phyloP scores from a whole-genome alignment of 2,797 vertebrate species.

The Australoheros facetus region DNA sequence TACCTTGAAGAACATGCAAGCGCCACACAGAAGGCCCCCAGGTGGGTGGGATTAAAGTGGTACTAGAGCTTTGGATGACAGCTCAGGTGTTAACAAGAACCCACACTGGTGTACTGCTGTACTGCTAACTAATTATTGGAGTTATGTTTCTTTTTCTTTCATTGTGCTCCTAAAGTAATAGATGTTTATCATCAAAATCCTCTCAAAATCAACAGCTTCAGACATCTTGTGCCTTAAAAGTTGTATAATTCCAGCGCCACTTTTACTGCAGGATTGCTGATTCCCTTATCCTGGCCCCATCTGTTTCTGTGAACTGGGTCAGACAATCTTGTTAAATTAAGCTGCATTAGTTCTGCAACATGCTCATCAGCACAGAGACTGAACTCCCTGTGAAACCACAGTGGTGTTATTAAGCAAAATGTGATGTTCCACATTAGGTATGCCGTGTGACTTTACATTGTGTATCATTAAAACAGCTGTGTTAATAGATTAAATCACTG shows the following conservation, averaged over 20 bases:
- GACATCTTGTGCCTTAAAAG: neutral
- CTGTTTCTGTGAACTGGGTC: slow-evolving; percentile 51
- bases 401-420: neutral
- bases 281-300: slow-evolving; percentile 21
- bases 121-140: too few relatives aligned
- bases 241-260: slow-evolving; percentile 1
- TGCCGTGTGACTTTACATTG: neutral
- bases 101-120: too few relatives aligned
- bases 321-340: slow-evolving; percentile 35
- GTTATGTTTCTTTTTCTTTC: too few relatives aligned
- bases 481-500: neutral
- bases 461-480: neutral
- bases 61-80: too few relatives aligned
- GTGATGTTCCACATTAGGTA: neutral
- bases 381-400: slow-evolving; percentile 4
- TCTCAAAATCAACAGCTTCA: too few relatives aligned
- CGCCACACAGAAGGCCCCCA: too few relatives aligned
- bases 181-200: too few relatives aligned
- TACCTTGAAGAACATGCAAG: too few relatives aligned
- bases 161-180: too few relatives aligned
- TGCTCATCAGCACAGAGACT: slow-evolving; percentile 18
- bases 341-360: slow-evolving; percentile 39
- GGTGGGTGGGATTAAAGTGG: too few relatives aligned
- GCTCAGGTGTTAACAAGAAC: too few relatives aligned
- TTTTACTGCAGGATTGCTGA: neutral